Base-by-base conservation (phyloP, 2,797 vertebrate species). In the Kryptolebias ocellatus region DNA sequence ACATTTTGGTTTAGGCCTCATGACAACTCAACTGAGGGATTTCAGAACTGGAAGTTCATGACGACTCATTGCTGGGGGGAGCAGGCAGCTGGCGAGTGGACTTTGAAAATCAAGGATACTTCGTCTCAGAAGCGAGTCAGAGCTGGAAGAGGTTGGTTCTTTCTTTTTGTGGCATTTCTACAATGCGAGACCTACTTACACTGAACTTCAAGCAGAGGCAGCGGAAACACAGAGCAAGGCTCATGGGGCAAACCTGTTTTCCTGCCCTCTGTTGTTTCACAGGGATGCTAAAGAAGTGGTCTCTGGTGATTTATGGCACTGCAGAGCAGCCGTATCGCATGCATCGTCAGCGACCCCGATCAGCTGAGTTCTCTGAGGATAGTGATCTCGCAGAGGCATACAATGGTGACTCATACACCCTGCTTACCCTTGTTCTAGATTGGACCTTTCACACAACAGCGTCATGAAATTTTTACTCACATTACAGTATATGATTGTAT, bases 31-130 rank as follows among this genome's bases (percentile, higher is more conserved):
- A 92, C 93, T 64, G 95, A 98, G 80, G 98, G 97, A 66, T 98
- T 98, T 91, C 94, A 94, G 82, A 94, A 95, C 70, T 99, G 98
- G 98, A 96, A 98, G 74, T 97, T 99, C 80, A 98, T 99, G 97
- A 98, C 96, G 15, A 95, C 95, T 80, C 98, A 98, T 78, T 96
- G 94, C 90, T 99, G 97, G 97, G 97, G 96, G 68, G 97, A 99
- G 90, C 94, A 87, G 78, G 93, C 96, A 34, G 90, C 93, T 2
- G 98, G 98, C 65, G 94, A 96, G 62, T 99, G 98, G 97, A 92
- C 94, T 76, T 90, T 99, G 83, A 95, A 96, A 90, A 95, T 99
- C 85, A 94, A 93, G 66, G 96, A 98, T 81, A 94, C 93, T 16
- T 95, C 95, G 12, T 96, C 96, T 71, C 90, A 92, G 57, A 86